Evolutionary conservation across 2,113 vertebrate species (phyloP).

Genomic region (Hippoglossus stenolepis): DNA sequence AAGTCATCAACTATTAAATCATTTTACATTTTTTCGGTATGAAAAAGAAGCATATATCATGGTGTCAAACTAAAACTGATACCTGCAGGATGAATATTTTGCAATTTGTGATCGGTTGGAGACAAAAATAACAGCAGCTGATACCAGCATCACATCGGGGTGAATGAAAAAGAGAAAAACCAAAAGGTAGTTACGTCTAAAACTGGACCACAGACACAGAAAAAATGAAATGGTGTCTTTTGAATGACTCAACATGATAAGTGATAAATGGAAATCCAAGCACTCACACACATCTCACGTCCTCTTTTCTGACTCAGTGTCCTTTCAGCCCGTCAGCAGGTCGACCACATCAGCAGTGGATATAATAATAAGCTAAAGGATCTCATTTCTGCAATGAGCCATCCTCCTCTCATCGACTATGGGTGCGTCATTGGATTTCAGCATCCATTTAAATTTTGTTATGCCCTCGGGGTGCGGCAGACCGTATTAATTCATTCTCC

Average conservation of each 20-base stretch:
- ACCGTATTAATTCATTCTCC: constrained; percentile 34
- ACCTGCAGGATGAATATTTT: neutral
- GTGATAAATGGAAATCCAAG: constrained; percentile 14
- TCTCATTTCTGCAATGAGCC: neutral
- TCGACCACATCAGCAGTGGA: neutral
- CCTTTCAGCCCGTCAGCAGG: neutral
- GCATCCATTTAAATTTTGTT: constrained; percentile 41
- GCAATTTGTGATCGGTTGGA: neutral
- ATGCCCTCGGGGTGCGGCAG: constrained; percentile 2
- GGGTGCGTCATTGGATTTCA: constrained; percentile 2
- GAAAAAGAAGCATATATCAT: no score
- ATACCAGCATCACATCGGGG: neutral
- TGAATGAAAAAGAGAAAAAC: neutral
- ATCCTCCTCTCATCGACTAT: constrained; percentile 17
- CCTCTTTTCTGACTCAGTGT: neutral
- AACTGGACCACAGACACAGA: neutral
- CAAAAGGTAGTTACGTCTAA: neutral
- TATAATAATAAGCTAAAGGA: constrained; percentile 8
- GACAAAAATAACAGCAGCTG: neutral
- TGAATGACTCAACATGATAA: neutral
- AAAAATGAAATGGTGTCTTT: neutral
- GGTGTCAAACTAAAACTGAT: no score
- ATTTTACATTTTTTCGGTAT: no score
- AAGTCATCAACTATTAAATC: no score
- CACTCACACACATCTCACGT: neutral